Evolutionary conservation across 2,113 vertebrate species (phyloP).

Genomic region (Globicephala melas): DNA sequence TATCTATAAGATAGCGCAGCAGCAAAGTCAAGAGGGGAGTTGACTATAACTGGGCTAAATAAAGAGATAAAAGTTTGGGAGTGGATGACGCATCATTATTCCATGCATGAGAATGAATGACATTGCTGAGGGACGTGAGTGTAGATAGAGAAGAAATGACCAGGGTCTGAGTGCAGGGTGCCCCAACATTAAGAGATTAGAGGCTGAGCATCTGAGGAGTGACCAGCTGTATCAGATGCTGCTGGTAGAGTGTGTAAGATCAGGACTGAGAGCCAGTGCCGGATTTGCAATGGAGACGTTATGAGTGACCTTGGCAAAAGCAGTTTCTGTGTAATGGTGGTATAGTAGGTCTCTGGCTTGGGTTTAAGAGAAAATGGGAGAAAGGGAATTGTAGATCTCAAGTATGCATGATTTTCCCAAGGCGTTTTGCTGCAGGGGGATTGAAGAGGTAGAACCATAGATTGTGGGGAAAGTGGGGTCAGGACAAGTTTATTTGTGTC

Average conservation of each 20-base stretch:
- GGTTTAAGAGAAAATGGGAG: not conserved
- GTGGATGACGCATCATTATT: not conserved
- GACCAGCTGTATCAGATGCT: not conserved
- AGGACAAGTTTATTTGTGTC: not conserved
- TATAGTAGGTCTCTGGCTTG: not conserved
- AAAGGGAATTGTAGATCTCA: not conserved
- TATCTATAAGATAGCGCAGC: fast-evolving
- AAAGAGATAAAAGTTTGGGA: not conserved
- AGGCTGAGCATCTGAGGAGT: too few species aligned
- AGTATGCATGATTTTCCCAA: not conserved
- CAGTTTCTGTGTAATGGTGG: not conserved
- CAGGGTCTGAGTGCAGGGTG: fast-evolving
- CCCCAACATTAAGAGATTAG: not conserved
- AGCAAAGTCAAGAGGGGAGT: not conserved
- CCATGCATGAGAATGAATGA: not conserved
- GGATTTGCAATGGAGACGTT: not conserved
- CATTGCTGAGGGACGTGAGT: not conserved
- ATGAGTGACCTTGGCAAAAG: not conserved
- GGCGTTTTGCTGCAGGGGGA: not conserved
- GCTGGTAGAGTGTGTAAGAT: not conserved
- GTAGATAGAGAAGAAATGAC: not conserved
- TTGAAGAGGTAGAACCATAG: not conserved
- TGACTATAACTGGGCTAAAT: not conserved
- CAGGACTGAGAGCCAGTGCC: fast-evolving
- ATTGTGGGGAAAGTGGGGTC: too few species aligned